These are phyloP conservation scores for Drosophila rufa DNA, from an alignment of 1,140 invertebrate species.

Conservation along the genomic window DNA sequence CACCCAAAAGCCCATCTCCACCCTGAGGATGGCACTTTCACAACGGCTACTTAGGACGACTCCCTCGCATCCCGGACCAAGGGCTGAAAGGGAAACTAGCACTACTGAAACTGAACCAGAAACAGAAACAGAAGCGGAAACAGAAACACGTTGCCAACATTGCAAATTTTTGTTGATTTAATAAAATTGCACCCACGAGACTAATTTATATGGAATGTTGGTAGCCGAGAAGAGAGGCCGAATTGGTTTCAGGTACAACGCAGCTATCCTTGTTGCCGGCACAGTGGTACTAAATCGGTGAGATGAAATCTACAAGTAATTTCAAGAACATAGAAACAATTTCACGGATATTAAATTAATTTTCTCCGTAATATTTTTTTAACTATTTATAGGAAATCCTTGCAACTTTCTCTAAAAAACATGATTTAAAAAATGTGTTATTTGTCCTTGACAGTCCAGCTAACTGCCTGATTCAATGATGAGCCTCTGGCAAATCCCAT, in stretches of 20 bases:
- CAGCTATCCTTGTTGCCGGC: constrained; percentile 35
- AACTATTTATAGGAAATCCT: not conserved
- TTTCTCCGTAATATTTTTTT: not conserved
- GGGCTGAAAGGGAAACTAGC: constrained; percentile 28
- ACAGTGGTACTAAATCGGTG: constrained; percentile 46
- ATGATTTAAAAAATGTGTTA: constrained; percentile 11
- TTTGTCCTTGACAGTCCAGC: constrained; percentile 11
- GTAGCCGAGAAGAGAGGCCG: constrained; percentile 66
- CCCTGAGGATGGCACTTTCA: constrained; percentile 31
- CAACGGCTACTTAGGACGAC: constrained; percentile 64
- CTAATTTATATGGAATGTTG: constrained; percentile 82
- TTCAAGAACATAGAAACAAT: too few relatives aligned
- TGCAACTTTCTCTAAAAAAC: constrained; percentile 10
- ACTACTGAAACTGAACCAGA: constrained; percentile 15
- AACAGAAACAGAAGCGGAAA: constrained; percentile 23
- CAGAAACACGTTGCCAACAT: constrained; percentile 69
- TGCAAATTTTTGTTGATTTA: constrained; percentile 85
- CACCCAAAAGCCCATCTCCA: constrained; percentile 22
- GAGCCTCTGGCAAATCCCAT: not conserved
- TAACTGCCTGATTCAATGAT: constrained; percentile 10
- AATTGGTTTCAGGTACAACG: constrained; percentile 74
- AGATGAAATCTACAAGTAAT: not conserved
- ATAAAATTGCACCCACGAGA: constrained; percentile 84
- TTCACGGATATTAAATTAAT: not conserved
- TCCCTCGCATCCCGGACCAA: constrained; percentile 12